Conservation (phyloP, 2,113 vertebrate genomes). For the Toxostoma redivivum region DNA sequence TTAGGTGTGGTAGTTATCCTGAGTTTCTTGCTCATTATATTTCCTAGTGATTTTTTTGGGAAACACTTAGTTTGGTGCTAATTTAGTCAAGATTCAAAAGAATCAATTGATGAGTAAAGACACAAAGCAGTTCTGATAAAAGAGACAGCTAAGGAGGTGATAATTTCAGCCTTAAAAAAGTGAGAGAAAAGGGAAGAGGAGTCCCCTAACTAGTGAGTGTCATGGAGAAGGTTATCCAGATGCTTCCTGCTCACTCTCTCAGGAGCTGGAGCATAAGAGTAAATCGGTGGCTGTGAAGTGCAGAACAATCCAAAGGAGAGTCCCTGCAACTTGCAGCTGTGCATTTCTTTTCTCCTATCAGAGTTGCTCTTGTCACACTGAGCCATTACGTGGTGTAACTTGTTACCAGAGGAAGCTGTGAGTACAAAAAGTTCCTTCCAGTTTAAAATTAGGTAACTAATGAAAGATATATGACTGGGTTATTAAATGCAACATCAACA, state of each 20-base stretch:
- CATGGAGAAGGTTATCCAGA: not conserved
- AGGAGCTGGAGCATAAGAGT: not conserved
- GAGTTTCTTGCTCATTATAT: not conserved
- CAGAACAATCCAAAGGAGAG: not conserved
- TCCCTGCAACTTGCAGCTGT: not conserved
- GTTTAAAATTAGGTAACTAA: not conserved
- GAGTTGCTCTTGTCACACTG: not conserved
- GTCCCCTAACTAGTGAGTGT: not conserved
- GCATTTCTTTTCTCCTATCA: not conserved
- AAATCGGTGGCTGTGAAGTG: not conserved
- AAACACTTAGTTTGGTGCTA: not conserved
- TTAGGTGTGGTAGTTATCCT: not conserved
- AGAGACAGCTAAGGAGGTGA: not conserved
- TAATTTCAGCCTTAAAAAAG: not conserved
- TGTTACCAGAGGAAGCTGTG: not conserved
- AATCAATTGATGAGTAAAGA: not conserved
- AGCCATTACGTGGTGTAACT: not conserved
- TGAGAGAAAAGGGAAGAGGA: not conserved
- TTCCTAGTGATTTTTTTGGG: not conserved
- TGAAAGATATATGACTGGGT: not conserved
- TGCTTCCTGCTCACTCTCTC: not conserved
- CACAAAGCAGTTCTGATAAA: not conserved
- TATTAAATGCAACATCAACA: not conserved
- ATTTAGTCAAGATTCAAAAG: not conserved
- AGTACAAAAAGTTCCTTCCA: not conserved